Evolutionary conservation across 2,888 invertebrate genomes (phyloP).

Genomic region (Pardosa pseudoannulata): DNA sequence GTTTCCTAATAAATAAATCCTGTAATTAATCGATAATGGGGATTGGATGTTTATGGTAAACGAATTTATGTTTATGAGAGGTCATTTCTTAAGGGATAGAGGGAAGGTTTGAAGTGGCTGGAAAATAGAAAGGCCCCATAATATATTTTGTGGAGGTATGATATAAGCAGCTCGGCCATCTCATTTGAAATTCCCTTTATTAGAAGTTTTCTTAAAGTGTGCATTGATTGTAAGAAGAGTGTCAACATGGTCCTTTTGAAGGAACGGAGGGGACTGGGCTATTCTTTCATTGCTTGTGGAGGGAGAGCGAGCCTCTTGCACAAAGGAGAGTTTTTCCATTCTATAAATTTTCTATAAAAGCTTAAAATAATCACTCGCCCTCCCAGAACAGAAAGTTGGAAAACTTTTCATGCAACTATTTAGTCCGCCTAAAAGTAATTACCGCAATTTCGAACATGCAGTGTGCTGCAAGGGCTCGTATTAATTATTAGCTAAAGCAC

Average conservation of each 20-base stretch:
- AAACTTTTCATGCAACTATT: slow-evolving; percentile 69
- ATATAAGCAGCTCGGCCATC: no score
- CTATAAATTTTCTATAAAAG: slow-evolving; percentile 59
- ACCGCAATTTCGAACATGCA: slow-evolving; percentile 65
- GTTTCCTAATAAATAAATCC: no score
- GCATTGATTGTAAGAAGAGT: background rate
- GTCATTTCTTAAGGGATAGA: no score
- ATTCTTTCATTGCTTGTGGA: background rate
- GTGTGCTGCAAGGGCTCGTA: slow-evolving; percentile 43
- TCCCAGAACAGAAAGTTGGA: slow-evolving; percentile 52
- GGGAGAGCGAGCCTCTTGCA: slow-evolving; percentile 1
- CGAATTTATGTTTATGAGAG: no score
- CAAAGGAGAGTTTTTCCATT: slow-evolving; percentile 64
- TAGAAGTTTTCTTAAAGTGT: background rate
- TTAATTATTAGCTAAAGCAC: slow-evolving; percentile 70
- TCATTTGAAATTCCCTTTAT: background rate
- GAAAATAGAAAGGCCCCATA: no score
- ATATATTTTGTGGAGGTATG: no score
- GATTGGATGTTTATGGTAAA: no score
- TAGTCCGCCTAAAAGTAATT: slow-evolving; percentile 70
- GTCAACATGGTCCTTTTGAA: background rate
- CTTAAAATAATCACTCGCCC: slow-evolving; percentile 62
- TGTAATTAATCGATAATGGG: no score
- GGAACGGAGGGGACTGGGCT: background rate
- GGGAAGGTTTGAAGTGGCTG: no score